Evolutionary conservation across 1,140 invertebrate genomes (phyloP), one percentile per base, ranked within the genome.

Genomic region (Dreissena rostriformis): DNA sequence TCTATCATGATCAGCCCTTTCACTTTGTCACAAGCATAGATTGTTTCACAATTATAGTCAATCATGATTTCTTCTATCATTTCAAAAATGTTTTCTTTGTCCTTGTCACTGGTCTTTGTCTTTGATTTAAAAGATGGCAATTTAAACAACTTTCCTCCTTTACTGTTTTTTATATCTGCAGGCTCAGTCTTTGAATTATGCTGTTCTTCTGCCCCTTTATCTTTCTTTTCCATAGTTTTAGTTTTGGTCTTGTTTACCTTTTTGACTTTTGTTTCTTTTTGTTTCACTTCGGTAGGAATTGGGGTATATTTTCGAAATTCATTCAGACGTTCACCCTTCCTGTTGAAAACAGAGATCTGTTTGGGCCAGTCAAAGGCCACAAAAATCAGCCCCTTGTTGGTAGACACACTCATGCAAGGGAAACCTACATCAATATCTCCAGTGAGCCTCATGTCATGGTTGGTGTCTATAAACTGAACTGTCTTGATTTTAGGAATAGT

Each of bases 51-150:
- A 28, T 6, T 61, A n/a, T 52, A n/a, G 29, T 66, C 57, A 7
- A 79, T 15, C 51, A 79, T 68, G n/a, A 79, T 79, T 29, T 79
- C 77, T 79, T 79, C 77, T 53, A 79, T 51, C 14, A 12, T 17
- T 22, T 19, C 8, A 67, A 79, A 79, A 28, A 79, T 79, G 24
- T 22, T 26, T 15, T 68, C 19, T 49, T n/a, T 70, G 53, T 70
- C 67, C 22, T 2, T 8, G n/a, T 79, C 51, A 22, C 29, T 28
- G 19, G 26, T 52, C 28, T 53, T 67, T 22, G n/a, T 77, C 70
- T 70, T 79, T 12, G 66, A 14, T n/a, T 66, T 39, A n/a, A 52
- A 24, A 28, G n/a, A 52, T 19, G 17, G 49, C 22, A 79, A 15
- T 39, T 15, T 19, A 6, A 55, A 24, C 17, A 39, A 26, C 24